Evolutionary conservation across 2,888 invertebrate genomes (phyloP).

Genomic region (Aphodius sticticus): DNA sequence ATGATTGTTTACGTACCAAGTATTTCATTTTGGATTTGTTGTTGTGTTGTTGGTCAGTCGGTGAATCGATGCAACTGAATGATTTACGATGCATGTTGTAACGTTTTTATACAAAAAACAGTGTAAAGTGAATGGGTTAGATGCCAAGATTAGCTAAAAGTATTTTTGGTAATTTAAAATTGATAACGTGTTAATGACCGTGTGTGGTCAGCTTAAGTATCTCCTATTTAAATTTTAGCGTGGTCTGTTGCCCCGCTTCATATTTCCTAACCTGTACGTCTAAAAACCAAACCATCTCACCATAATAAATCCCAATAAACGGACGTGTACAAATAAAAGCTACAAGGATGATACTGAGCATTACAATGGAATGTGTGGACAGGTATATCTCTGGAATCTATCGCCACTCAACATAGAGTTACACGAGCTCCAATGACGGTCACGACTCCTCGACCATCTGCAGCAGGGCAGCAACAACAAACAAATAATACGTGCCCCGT

Average conservation of each 20-base stretch:
- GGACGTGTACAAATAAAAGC: conserved; percentile 4
- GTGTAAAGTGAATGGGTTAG: neutral
- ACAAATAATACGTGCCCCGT: conserved; percentile 4
- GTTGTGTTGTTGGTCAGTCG: neutral
- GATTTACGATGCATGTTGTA: neutral
- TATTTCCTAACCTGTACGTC: no score
- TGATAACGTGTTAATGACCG: neutral
- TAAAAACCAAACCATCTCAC: neutral
- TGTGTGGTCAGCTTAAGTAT: neutral
- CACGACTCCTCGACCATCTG: neutral
- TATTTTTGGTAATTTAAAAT: neutral
- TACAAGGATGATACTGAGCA: neutral
- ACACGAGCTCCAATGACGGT: neutral
- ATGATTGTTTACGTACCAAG: neutral
- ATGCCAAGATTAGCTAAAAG: neutral
- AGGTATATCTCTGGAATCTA: conserved; percentile 33
- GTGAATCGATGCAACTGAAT: neutral
- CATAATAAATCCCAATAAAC: neutral
- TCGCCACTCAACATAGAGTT: conserved; percentile 26
- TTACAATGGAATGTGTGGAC: conserved; percentile 36
- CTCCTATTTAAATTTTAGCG: neutral
- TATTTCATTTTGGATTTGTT: neutral
- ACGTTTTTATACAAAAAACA: neutral
- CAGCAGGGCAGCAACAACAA: neutral
- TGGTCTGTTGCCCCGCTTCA: no score